Base-by-base conservation (phyloP, 2,113 vertebrate species). In the Aramus guarauna region DNA sequence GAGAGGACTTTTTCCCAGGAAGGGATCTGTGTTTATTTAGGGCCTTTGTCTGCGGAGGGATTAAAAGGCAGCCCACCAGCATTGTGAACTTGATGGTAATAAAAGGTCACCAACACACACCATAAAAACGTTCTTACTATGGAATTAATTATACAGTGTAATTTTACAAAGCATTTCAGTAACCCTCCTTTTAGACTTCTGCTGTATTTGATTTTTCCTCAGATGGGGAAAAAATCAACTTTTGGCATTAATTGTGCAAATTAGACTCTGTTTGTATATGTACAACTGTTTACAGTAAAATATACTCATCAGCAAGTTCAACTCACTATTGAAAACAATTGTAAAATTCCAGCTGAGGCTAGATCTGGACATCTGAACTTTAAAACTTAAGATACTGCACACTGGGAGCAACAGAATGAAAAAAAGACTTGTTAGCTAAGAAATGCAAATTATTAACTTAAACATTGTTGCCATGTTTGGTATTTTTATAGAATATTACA, bases 21-120 rank as follows among this genome's bases (percentile, higher is more conserved):
- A 98, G 97, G 97, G 97, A 98, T 98, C 98, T 98, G 98, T 99
- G 98, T 98, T 98, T 98, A 98, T 98, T 98, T 98, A 98, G 98
- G 98, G 98, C 98, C 97, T 98, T 98, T 98, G 98, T 98, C 98
- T 99, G 98, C 93, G 95, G 97, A 97, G 98, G 98, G 98, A 99
- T 99, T 99, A 99, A 99, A 98, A 98, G 98, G 98, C 98, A 98
- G 97, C 98, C 98, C 98, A 98, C 98, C 98, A 98, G 97, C 98
- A 97, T 98, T 98, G 98, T 98, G 98, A 99, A 98, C 98, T 98
- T 98, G 98, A 98, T 97, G 98, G 98, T 97, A 98, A 98, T 98
- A 98, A 97, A 98, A 98, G 98, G 97, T 98, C 98, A 98, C 98
- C 97, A 98, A 98, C 98, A 98, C 98, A 98, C 98, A 97, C 98